These are phyloP conservation scores for Anadara kagoshimensis DNA, from an alignment of 1,140 invertebrate species.

Conservation along the genomic window DNA sequence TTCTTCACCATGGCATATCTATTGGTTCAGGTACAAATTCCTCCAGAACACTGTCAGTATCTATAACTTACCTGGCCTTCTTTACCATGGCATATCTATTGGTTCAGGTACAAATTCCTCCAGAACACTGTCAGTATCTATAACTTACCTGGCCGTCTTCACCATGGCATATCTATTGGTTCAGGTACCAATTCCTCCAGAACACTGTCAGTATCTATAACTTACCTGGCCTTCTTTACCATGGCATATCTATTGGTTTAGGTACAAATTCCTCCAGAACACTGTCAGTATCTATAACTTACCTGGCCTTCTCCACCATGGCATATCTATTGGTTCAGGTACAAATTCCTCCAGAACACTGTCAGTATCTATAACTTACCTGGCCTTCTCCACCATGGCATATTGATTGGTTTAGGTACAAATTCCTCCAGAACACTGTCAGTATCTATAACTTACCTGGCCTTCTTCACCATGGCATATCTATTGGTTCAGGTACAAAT, in stretches of 20 bases:
- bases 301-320: no score
- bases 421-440: constrained; percentile 29
- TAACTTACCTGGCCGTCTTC: no score
- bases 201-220: constrained; percentile 6
- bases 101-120: constrained; percentile 15
- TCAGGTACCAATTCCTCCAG: constrained; percentile 22
- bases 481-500: constrained; percentile 8
- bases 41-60: constrained; percentile 25
- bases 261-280: constrained; percentile 29
- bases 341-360: constrained; percentile 28
- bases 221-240: no score
- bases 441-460: no score
- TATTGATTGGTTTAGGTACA: constrained; percentile 4
- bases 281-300: background rate
- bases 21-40: constrained; percentile 10
- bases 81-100: background rate
- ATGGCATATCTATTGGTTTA: background rate
- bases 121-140: constrained; percentile 20
- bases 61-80: no score
- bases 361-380: background rate
- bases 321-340: background rate
- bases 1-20: no score
- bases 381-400: no score
- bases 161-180: background rate
- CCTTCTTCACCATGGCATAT: no score